Evolutionary conservation across 2,797 vertebrate species (phyloP), one percentile per base, ranked within the genome.

Genomic region (Tympanoctomys barrerae): DNA sequence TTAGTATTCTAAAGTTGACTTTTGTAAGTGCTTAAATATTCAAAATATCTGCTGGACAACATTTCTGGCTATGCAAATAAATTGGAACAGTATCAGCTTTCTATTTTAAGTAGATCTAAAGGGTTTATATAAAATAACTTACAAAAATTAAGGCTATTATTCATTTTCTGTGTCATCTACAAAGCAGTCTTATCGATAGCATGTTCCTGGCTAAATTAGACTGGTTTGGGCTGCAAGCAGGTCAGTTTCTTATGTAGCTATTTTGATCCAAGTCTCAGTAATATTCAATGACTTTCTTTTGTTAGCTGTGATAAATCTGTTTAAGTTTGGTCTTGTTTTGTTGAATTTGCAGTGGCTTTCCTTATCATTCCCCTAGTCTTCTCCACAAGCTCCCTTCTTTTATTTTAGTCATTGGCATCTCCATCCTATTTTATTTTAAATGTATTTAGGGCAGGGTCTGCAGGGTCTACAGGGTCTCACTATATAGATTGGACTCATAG

Each of bases 21-120:
- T 92, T 71, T 75, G 52, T 87, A 31, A 19, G 22, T 87, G 3
- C 28, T 92, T 92, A 85, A 52, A 75, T 82, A 49, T 26, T 70
- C 36, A 90, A 13, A 16, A 3, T 86, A 54, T 36, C 42, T 83
- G 14, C 46, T 70, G 31, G 4, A 21, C 1, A 79, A 21, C 78
- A 77, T 39, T 64, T 89, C 4, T 64, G 12, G 7, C 86, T 39
- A 85, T 46, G 22, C 64, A n/a, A 83, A 79, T 54, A 85, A 70
- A 39, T 75, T 75, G 12, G 14, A 64, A 11, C 7, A 46, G 33
- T 71, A 68, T 61, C 66, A 62, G 3, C 31, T 92, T 91, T 95
- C 33, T 71, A 19, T 96, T 91, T 94, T 54, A 87, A 90, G 57
- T 49, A 54, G 28, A 46, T 78, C 28, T 5, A 81, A 92, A 66